These are phyloP conservation scores for Knipowitschia caucasica DNA, from an alignment of 2,797 vertebrate genomes.

Conservation along the genomic window DNA sequence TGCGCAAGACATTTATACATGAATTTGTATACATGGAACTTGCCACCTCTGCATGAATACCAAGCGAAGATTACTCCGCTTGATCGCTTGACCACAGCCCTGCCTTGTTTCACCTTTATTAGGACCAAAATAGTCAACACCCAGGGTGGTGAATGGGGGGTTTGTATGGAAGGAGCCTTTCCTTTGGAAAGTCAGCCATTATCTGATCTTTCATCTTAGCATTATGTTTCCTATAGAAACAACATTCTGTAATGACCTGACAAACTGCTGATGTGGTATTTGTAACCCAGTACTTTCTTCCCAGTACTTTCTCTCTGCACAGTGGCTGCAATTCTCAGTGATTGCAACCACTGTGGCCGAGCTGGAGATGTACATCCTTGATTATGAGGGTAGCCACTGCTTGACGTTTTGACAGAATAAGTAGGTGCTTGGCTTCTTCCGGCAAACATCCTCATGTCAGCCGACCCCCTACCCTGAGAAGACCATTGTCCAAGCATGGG, in stretches of 20 bases:
- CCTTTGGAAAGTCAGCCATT: background rate
- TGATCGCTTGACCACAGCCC: background rate
- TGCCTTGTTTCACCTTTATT: background rate
- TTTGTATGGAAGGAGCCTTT: background rate
- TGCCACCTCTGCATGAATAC: too few relatives aligned
- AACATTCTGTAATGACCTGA: background rate
- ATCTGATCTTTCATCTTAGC: background rate
- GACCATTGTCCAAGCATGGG: background rate
- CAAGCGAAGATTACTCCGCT: background rate
- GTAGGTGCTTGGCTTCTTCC: background rate
- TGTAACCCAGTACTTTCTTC: background rate
- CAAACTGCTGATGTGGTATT: background rate
- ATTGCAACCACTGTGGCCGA: background rate
- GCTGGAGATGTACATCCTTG: background rate
- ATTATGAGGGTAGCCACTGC: background rate
- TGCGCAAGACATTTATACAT: background rate
- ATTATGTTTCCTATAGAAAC: background rate
- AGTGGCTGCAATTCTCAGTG: too few relatives aligned
- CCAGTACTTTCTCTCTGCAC: background rate
- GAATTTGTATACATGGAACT: too few relatives aligned
- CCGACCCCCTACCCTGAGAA: background rate
- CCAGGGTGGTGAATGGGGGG: background rate
- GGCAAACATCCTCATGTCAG: background rate
- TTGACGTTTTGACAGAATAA: background rate
- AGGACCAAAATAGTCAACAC: background rate